Base-by-base conservation (phyloP, 1,140 invertebrate genomes). In the Aphelinus atriplicis region DNA sequence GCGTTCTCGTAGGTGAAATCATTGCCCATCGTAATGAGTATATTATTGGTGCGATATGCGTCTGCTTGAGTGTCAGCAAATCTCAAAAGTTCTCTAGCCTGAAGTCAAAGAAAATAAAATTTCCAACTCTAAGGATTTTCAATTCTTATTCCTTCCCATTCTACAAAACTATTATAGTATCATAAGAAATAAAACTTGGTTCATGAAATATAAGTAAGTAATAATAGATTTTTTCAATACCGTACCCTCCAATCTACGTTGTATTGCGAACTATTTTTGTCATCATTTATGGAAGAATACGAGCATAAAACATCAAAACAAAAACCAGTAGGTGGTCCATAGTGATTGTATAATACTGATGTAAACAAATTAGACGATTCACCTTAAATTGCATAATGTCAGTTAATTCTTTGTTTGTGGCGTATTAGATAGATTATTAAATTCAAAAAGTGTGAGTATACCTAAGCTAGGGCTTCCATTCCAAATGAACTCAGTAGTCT, bases 1-100 rank as follows among this genome's bases (percentile, higher is more conserved):
- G 96, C 95, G 81, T 93, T 90, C 84, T 95, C 92, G 83, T 96
- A 98, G 58, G 93, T 90, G 82, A 98, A 98, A 86, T 98, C 97
- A 65, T 93, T 92, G 0, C 97, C 97, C 96, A 98, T 98, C 1
- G 95, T 96, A 53, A 97, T 87, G 62, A 97, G 90, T 47, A 97
- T 88, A 81, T 97, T 93, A 78, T 93, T 92, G 0, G 91, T 90
- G 51, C 83, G 81, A 81, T 93, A 94, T 0, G 80, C 26, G 26
- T 83, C 55, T 83, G 90, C 84, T 85, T 92, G 90, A n/a, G 79
- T 83, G 51, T 82, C 64, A 2, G 71, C 76, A 3, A 72, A 84
- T 0, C 6, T 0, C 62, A 83, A 47, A 56, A 84, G 78, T 2
- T 42, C 2, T 7, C 70, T 63, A 26, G 83, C 73, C 82, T 84